Conservation (phyloP, 2,797 vertebrate genomes). For the Sebastes iracundus region DNA sequence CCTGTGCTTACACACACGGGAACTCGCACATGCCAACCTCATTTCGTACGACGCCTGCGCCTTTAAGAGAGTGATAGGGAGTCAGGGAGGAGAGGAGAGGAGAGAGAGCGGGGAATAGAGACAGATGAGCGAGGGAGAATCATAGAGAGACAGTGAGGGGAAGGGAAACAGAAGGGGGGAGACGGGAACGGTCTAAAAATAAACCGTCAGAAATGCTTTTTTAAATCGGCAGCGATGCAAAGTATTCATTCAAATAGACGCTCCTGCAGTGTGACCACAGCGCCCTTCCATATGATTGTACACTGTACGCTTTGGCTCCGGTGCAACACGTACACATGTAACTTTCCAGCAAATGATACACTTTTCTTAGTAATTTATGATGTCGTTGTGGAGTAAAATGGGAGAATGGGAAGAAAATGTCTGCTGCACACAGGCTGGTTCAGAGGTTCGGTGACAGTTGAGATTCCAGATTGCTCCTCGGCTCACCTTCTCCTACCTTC, state of each 20-base stretch:
- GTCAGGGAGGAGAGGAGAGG: constrained; percentile 56
- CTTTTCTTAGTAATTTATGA: constrained; percentile 48
- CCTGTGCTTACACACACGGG: constrained; percentile 57
- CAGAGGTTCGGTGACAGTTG: constrained; percentile 64
- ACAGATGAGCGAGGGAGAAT: constrained; percentile 71
- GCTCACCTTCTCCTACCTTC: constrained; percentile 78
- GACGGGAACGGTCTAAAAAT: constrained; percentile 82
- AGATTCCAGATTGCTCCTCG: constrained; percentile 51
- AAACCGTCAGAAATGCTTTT: constrained; percentile 79
- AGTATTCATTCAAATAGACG: constrained; percentile 76
- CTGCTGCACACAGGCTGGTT: constrained; percentile 51
- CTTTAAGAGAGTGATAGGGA: constrained; percentile 75
- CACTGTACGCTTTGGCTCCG: constrained; percentile 2
- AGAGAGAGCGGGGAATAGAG: constrained; percentile 67
- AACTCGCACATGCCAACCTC: constrained; percentile 62
- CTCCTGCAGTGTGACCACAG: constrained; percentile 52
- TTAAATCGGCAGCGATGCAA: constrained; percentile 79
- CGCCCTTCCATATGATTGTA: neutral
- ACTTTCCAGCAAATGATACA: constrained; percentile 19
- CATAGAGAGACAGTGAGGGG: constrained; percentile 68
- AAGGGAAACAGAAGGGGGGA: constrained; percentile 69
- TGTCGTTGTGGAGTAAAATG: constrained; percentile 45
- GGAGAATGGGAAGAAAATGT: constrained; percentile 66
- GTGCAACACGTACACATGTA: neutral
- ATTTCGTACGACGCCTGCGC: constrained; percentile 65